Evolutionary conservation across 2,888 invertebrate species (phyloP).

Genomic region (Drosophila stalkeri): DNA sequence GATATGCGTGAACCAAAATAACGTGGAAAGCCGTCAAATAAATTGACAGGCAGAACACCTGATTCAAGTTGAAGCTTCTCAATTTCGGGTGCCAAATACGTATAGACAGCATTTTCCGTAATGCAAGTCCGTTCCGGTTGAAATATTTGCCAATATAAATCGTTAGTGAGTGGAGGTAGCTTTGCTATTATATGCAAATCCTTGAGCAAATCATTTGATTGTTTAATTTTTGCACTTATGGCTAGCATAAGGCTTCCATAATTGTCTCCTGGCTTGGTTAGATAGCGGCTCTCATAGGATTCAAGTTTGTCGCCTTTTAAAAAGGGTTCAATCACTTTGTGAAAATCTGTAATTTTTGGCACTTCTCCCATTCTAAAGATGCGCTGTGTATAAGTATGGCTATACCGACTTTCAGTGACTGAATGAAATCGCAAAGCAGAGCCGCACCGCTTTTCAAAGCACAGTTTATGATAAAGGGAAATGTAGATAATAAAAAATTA

Average conservation of each 20-base stretch:
- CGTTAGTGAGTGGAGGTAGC: conserved; percentile 86
- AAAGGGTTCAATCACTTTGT: conserved; percentile 74
- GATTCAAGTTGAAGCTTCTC: conserved; percentile 86
- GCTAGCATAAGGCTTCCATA: conserved; percentile 88
- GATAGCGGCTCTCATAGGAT: conserved; percentile 83
- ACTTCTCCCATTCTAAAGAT: conserved; percentile 65
- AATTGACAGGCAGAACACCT: conserved; percentile 83
- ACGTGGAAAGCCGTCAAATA: conserved; percentile 86
- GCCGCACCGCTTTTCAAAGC: conserved; percentile 41
- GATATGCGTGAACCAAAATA: conserved; percentile 87
- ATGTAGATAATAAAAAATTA: conserved; percentile 34
- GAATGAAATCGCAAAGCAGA: conserved; percentile 32
- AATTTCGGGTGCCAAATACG: conserved; percentile 86
- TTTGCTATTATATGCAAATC: conserved; percentile 87
- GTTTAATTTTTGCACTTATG: conserved; percentile 80
- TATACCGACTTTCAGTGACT: conserved; percentile 11
- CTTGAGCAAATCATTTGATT: conserved; percentile 69
- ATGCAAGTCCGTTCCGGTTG: conserved; percentile 87
- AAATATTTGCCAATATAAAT: conserved; percentile 86
- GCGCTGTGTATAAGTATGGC: conserved; percentile 1
- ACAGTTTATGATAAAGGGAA: conserved; percentile 7
- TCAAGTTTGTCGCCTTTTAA: conserved; percentile 78
- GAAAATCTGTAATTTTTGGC: conserved; percentile 79
- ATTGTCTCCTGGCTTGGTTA: conserved; percentile 88
- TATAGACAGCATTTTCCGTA: conserved; percentile 87